Conservation (phyloP, 2,113 vertebrate species). For the Platysternon megacephalum region DNA sequence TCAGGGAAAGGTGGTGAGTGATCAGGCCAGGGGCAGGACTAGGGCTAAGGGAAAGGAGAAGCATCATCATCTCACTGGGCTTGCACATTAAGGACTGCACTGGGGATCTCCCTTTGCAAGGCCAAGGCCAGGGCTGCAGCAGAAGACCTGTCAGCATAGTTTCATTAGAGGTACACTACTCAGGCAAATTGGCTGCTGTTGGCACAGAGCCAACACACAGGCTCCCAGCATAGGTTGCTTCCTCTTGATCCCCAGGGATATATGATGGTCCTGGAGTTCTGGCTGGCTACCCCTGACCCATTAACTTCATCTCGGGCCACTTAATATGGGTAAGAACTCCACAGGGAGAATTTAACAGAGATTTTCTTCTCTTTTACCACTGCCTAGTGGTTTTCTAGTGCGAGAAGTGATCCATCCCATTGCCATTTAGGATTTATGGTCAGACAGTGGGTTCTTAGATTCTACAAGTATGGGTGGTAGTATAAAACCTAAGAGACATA, state of each 20-base stretch:
- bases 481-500: neutral
- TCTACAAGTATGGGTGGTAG: neutral
- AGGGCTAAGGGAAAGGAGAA: neutral
- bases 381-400: neutral
- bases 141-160: neutral
- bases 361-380: neutral
- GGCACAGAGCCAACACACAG: neutral
- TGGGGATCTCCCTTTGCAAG: neutral
- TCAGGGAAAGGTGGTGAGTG: neutral
- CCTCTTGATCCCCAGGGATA: neutral
- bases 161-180: neutral
- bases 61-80: neutral
- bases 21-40: neutral
- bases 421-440: neutral
- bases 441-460: neutral
- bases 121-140: neutral
- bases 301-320: neutral
- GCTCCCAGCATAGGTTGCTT: neutral
- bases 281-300: neutral
- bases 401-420: neutral
- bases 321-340: neutral
- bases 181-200: neutral
- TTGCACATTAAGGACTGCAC: neutral
- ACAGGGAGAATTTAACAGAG: neutral
- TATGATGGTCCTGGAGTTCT: neutral